These are phyloP conservation scores for Anguilla marmorata DNA, from an alignment of 2,797 vertebrate genomes.

Conservation along the genomic window DNA sequence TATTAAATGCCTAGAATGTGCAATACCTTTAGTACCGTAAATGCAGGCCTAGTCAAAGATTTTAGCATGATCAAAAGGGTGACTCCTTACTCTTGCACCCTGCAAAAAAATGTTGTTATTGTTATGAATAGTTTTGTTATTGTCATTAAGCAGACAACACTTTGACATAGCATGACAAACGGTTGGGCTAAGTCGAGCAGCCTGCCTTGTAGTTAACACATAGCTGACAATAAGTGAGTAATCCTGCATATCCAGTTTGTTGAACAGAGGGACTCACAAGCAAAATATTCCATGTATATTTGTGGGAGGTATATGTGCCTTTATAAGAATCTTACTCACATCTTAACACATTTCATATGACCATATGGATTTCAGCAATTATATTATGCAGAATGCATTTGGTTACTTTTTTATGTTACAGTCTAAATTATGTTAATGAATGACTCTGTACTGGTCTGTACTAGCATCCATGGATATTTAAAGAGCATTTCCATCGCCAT, in stretches of 20 bases:
- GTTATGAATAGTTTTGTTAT: neutral
- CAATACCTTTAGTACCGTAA: neutral
- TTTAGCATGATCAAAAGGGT: neutral
- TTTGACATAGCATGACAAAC: neutral
- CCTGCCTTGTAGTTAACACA: neutral
- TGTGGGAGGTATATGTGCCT: neutral
- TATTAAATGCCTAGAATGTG: neutral
- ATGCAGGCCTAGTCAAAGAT: neutral
- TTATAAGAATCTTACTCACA: neutral
- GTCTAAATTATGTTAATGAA: neutral
- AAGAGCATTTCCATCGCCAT: neutral
- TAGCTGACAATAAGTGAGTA: neutral
- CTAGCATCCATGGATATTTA: neutral
- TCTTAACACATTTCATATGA: neutral
- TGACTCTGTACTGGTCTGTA: neutral
- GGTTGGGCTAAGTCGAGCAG: neutral
- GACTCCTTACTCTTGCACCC: neutral
- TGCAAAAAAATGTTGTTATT: neutral
- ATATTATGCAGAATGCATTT: neutral
- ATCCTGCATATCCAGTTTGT: constrained; percentile 3
- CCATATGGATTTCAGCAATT: neutral
- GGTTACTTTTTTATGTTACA: neutral
- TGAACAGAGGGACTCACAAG: neutral
- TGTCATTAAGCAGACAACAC: neutral
- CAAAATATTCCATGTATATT: neutral